Evolutionary conservation across 2,113 vertebrate species (phyloP), one percentile per base, ranked within the genome.

Genomic region (Nothoprocta perdicaria): DNA sequence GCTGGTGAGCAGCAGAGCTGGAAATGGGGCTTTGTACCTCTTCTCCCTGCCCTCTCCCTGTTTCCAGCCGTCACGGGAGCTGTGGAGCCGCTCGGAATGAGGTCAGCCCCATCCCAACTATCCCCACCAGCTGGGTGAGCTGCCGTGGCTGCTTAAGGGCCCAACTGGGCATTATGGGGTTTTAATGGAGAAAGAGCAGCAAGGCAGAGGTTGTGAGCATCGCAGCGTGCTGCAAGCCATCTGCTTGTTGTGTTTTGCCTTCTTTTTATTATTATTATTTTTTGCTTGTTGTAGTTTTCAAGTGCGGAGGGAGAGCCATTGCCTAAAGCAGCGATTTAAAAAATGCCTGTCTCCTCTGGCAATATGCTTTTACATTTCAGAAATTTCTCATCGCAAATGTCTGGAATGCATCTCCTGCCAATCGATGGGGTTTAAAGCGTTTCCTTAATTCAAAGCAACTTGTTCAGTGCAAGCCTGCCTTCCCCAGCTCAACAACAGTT

Each of bases 371-470:
- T 18, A 3, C 18, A 52, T n/a, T 73, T 53, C 69, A 7, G 21
- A 65, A 73, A 50, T 19, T 58, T 12, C 12, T 38, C 50, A 63
- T 26, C 21, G 43, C 31, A 41, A 46, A 35, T 62, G 29, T 61
- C 35, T 21, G 27, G 69, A 63, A 75, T 5, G 16, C n/a, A 21
- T 76, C 21, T 27, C 15, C 43, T 55, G 50, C 27, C 21, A 50
- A 5, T 84, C 81, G 50, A 0, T 55, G 2, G 74, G 23, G 2
- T 15, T 79, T 72, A 48, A 81, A 48, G 68, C 62, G 13, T 61
- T 73, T 62, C 58, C 75, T 73, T 52, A 79, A 60, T 80, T 88
- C 75, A n/a, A 62, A 58, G 81, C 68, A 43, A 82, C 65, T 55
- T 82, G 53, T 80, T 77, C 75, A 43, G 48, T 0, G 3, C 38